Evolutionary conservation across 2,888 invertebrate species (phyloP).

Genomic region (Aspidiotus destructor): DNA sequence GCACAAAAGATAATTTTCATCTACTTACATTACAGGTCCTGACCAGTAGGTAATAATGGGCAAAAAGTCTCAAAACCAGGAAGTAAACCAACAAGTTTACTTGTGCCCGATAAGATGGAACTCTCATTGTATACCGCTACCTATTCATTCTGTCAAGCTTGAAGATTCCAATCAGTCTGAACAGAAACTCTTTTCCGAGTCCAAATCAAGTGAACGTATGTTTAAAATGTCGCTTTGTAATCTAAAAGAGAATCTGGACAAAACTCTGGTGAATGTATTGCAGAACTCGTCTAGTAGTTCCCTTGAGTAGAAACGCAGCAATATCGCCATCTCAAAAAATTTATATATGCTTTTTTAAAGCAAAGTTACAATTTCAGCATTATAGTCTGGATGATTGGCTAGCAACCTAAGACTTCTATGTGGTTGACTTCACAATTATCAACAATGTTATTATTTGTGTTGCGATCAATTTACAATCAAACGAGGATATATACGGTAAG

Average conservation of each 20-base stretch:
- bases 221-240: background rate
- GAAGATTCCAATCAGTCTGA: conserved; percentile 2
- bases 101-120: background rate
- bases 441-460: background rate
- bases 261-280: background rate
- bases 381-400: background rate
- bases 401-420: background rate
- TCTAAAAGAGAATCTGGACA: background rate
- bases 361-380: background rate
- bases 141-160: background rate
- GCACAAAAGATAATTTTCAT: too few species aligned
- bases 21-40: too few species aligned
- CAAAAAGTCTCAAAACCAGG: too few species aligned
- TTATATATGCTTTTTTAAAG: background rate
- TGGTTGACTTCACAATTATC: background rate
- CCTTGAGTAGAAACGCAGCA: background rate
- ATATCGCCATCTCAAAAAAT: background rate
- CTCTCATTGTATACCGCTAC: background rate
- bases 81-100: background rate
- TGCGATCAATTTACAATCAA: background rate
- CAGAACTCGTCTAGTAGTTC: background rate
- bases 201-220: background rate
- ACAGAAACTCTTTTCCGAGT: conserved; percentile 1
- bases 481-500: conserved; percentile 1
- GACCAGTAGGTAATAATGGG: too few species aligned